These are phyloP conservation scores for Cygnus olor DNA, from an alignment of 2,797 vertebrate genomes.

Conservation along the genomic window DNA sequence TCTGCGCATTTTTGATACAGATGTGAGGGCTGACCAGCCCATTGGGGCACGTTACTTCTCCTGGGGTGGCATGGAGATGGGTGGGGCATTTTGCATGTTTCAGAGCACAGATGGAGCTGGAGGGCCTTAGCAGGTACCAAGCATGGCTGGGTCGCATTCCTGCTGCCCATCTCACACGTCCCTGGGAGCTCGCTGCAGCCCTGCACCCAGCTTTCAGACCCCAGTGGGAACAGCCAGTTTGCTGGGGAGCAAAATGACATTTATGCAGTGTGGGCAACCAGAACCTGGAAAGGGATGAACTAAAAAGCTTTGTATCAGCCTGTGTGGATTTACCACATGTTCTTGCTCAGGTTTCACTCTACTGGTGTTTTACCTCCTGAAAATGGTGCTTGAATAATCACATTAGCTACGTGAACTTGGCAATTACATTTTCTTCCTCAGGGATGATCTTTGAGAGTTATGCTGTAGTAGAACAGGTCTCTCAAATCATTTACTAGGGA, in stretches of 20 bases:
- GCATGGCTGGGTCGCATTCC: neutral
- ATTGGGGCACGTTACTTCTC: neutral
- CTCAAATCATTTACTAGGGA: neutral
- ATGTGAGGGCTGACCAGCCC: neutral
- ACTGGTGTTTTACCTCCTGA: neutral
- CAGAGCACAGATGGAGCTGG: neutral
- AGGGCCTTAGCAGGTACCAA: neutral
- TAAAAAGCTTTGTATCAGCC: neutral
- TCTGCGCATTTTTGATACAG: neutral
- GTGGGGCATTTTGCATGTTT: neutral
- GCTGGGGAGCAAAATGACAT: neutral
- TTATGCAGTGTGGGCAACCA: neutral
- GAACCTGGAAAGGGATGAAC: neutral
- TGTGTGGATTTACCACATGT: neutral
- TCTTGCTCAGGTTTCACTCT: neutral
- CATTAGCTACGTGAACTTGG: neutral
- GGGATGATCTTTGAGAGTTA: neutral
- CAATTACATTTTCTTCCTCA: neutral
- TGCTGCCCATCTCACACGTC: neutral
- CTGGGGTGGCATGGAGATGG: neutral
- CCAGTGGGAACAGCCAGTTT: neutral
- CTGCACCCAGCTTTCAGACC: neutral
- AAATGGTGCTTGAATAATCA: neutral
- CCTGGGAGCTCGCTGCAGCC: neutral
- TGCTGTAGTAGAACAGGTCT: neutral